Evolutionary conservation across 2,113 vertebrate species (phyloP).

Genomic region (Vombatus ursinus): DNA sequence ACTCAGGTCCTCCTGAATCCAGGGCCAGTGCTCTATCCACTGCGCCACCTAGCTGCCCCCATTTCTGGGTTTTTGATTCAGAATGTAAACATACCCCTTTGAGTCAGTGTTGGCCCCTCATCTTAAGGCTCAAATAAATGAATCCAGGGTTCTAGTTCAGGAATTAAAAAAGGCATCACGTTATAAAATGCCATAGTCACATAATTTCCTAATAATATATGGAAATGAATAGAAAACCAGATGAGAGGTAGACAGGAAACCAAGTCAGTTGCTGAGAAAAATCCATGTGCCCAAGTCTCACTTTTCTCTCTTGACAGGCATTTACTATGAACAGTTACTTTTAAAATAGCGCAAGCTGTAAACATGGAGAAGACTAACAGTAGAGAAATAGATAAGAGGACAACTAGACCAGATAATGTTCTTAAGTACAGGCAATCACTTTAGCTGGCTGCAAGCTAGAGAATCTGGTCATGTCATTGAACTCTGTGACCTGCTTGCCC

Average conservation of each 20-base stretch:
- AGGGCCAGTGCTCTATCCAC: too few species aligned
- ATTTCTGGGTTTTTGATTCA: neutral
- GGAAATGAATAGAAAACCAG: neutral
- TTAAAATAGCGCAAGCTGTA: slow-evolving; percentile 37
- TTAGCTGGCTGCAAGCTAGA: neutral
- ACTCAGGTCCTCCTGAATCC: too few species aligned
- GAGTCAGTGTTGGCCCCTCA: neutral
- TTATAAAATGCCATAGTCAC: neutral
- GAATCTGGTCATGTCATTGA: neutral
- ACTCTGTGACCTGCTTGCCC: neutral
- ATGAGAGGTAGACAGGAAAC: neutral
- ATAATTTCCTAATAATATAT: neutral
- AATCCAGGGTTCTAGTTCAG: neutral
- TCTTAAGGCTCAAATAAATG: neutral
- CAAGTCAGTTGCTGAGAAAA: neutral
- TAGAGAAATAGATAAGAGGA: neutral
- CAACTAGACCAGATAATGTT: neutral
- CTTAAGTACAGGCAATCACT: neutral
- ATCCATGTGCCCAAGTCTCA: neutral
- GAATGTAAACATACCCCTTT: neutral
- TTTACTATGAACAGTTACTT: slow-evolving; percentile 18
- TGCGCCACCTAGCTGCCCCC: too few species aligned
- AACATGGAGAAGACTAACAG: neutral
- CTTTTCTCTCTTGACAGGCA: neutral
- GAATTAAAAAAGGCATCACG: neutral